Percentiles rank a stretch among this genome's conserved stretches.
These are phyloP conservation scores for Coturnix japonica DNA, from an alignment of 2,113 vertebrate species.

Conservation along the genomic window DNA sequence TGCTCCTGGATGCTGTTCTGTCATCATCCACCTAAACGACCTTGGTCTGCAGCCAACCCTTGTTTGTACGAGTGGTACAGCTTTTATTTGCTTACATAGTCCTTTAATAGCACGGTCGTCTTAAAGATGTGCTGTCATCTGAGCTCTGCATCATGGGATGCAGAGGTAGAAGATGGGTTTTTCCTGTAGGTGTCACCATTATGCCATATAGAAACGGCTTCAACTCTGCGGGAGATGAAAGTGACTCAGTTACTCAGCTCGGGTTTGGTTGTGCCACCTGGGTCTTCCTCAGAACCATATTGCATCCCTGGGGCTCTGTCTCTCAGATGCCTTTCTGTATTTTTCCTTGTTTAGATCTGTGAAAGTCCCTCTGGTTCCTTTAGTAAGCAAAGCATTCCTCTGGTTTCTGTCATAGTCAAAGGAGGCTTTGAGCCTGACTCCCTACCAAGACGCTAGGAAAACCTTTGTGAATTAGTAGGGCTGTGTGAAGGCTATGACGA, in stretches of 20 bases:
- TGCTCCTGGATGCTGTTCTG: neutral
- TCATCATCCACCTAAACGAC: neutral
- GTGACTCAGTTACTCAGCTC: neutral
- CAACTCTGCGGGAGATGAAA: neutral
- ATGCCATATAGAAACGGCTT: neutral
- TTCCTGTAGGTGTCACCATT: constrained; percentile 64
- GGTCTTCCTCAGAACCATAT: neutral
- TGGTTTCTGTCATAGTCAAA: neutral
- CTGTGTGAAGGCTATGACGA: neutral
- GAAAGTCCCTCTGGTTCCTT: neutral
- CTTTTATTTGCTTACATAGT: fast-evolving
- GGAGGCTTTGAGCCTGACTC: neutral
- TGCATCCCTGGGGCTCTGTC: neutral
- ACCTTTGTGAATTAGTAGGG: neutral
- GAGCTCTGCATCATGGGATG: neutral
- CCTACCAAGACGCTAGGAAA: neutral
- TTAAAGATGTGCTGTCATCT: neutral
- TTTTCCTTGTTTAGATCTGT: neutral
- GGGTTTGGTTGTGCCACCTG: fast-evolving
- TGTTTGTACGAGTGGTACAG: fast-evolving
- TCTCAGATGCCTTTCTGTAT: neutral
- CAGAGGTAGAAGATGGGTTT: neutral
- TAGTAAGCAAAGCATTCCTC: neutral
- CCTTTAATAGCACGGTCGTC: neutral
- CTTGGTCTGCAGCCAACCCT: neutral